Conservation (phyloP, 1,140 invertebrate genomes). For the Heliconius eleuchia region DNA sequence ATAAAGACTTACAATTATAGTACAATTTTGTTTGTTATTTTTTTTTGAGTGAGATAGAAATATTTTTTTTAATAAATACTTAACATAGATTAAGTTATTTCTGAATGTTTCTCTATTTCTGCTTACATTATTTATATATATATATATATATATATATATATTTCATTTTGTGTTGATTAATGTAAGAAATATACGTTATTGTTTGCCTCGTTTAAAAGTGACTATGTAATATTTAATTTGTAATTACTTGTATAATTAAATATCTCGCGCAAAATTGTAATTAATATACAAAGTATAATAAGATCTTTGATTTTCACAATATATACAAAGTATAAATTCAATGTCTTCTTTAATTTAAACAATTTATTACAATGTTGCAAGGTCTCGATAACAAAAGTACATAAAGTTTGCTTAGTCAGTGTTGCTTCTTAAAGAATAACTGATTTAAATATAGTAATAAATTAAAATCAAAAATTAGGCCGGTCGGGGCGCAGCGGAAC, state of each 20-base stretch:
- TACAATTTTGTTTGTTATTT: constrained; percentile 1
- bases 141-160: too few species aligned
- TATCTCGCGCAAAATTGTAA: neutral
- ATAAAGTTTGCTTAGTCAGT: neutral
- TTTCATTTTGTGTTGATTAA: too few species aligned
- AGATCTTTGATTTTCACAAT: too few species aligned
- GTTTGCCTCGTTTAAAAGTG: neutral
- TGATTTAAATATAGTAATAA: neutral
- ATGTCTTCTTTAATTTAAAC: too few species aligned
- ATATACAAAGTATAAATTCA: neutral
- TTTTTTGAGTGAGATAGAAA: constrained; percentile 9
- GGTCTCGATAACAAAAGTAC: neutral
- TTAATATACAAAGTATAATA: neutral
- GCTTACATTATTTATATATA: neutral
- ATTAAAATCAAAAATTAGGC: too few species aligned
- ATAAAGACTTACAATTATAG: neutral
- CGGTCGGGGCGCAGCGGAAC: too few species aligned
- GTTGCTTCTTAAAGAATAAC: neutral
- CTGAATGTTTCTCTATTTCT: neutral
- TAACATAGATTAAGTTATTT: neutral
- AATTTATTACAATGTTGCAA: neutral
- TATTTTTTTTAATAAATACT: neutral
- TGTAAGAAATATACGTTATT: neutral
- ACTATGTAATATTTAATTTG: neutral
- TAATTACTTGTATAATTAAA: neutral